Percentiles rank a stretch among this genome's conserved stretches.
Evolutionary conservation across 1,140 invertebrate species (phyloP).

Genomic region (Drosophila burlai): DNA sequence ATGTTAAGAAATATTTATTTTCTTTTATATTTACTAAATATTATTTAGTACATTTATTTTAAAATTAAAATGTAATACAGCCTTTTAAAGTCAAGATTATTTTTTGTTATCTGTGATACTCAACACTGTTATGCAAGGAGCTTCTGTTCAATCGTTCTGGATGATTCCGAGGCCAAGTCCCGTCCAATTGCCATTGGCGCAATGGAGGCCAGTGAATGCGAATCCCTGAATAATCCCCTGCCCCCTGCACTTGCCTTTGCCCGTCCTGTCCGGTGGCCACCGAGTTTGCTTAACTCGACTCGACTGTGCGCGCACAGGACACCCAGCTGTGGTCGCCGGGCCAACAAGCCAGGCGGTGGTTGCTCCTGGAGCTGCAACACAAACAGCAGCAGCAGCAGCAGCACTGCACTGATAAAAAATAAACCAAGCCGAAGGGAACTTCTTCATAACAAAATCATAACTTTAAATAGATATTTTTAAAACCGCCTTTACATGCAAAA

Average conservation of each 20-base stretch:
- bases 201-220: conserved; percentile 16
- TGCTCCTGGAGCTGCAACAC: conserved; percentile 66
- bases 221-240: conserved; percentile 43
- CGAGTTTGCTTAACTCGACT: conserved; percentile 78
- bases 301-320: conserved; percentile 79
- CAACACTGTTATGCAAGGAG: conserved; percentile 22
- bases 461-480: background rate
- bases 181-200: conserved; percentile 42
- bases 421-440: background rate
- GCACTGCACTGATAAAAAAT: background rate
- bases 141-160: conserved; percentile 46
- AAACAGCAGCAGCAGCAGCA: conserved; percentile 62
- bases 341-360: conserved; percentile 77
- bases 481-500: background rate
- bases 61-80: background rate
- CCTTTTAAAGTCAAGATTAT: background rate
- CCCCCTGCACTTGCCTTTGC: conserved; percentile 19
- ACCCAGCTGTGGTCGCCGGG: conserved; percentile 78
- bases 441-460: background rate
- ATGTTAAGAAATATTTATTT: no score
- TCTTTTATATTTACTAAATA: background rate
- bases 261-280: conserved; percentile 44
- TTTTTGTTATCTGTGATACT: background rate
- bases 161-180: conserved; percentile 32
- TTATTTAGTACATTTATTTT: no score